Percentiles rank a stretch among this genome's conserved stretches.
Conservation (phyloP, 2,888 invertebrate species). For the Harpalus rubripes region DNA sequence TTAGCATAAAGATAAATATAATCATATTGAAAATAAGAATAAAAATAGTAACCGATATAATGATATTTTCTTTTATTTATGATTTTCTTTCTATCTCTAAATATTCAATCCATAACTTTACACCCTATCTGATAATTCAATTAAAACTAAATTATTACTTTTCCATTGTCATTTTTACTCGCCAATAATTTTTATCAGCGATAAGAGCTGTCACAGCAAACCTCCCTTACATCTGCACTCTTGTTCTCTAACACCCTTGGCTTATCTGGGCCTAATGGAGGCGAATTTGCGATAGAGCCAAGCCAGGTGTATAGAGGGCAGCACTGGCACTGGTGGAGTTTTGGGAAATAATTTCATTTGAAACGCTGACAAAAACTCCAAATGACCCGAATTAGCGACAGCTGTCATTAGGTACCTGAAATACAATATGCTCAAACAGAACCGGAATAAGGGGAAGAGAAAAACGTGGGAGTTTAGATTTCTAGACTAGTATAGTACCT, state of each 20-base stretch:
- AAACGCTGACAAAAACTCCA: conserved; percentile 32
- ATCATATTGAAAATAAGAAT: no score
- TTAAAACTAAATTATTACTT: background rate
- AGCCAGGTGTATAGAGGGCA: conserved; percentile 8
- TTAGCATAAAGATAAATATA: no score
- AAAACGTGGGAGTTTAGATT: background rate
- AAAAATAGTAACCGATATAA: no score
- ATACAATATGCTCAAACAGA: conserved; percentile 26
- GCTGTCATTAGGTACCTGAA: conserved; percentile 33
- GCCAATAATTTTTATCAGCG: background rate
- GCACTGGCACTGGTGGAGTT: conserved; percentile 19
- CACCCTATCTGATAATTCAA: background rate
- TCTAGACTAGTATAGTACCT: background rate
- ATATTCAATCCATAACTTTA: background rate
- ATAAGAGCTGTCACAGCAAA: background rate
- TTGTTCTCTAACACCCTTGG: conserved; percentile 17
- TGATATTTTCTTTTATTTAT: no score
- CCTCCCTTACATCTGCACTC: conserved; percentile 14
- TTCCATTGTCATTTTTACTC: background rate
- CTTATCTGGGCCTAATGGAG: conserved; percentile 28
- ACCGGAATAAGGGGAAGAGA: conserved; percentile 5
- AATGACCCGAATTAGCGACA: conserved; percentile 44
- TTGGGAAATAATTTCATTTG: conserved; percentile 35
- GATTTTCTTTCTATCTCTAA: no score
- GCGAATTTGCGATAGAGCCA: conserved; percentile 4